Conservation (phyloP, 2,113 vertebrate species). For the Hippocampus abdominalis region DNA sequence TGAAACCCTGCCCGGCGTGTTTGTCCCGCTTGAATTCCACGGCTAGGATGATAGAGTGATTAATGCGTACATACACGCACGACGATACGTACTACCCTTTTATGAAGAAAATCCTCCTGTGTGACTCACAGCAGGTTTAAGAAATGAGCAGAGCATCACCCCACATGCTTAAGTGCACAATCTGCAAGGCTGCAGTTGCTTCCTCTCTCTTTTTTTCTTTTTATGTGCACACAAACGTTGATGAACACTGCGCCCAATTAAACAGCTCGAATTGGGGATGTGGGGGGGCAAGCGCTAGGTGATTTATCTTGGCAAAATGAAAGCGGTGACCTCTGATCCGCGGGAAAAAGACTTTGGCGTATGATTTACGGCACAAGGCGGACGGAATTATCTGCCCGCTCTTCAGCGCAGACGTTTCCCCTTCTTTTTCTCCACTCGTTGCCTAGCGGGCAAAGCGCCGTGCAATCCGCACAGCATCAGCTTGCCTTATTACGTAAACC, state of each 20-base stretch:
- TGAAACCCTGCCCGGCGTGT: not conserved
- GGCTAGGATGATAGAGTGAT: not conserved
- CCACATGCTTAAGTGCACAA: not conserved
- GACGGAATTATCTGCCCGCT: constrained; percentile 22
- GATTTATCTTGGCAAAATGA: constrained; percentile 53
- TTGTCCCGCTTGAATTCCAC: not conserved
- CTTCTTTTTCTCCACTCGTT: constrained; percentile 7
- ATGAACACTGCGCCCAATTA: constrained; percentile 42
- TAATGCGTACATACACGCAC: not conserved
- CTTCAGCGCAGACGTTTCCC: constrained; percentile 31
- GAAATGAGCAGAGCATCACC: not conserved
- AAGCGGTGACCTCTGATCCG: constrained; percentile 51
- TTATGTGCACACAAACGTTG: constrained; percentile 16
- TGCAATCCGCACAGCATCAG: constrained; percentile 52
- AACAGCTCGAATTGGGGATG: constrained; percentile 16
- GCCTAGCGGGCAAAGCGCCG: constrained; percentile 33
- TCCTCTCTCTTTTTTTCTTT: not conserved
- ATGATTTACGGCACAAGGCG: constrained; percentile 53
- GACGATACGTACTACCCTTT: not conserved
- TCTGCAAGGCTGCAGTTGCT: not conserved
- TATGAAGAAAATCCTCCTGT: not conserved
- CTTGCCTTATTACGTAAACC: constrained; percentile 65
- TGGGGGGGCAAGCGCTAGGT: constrained; percentile 18
- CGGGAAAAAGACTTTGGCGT: constrained; percentile 18
- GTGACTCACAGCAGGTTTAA: not conserved